Base-by-base conservation (phyloP, 1,140 invertebrate genomes). In the Acromyrmex charruanus region DNA sequence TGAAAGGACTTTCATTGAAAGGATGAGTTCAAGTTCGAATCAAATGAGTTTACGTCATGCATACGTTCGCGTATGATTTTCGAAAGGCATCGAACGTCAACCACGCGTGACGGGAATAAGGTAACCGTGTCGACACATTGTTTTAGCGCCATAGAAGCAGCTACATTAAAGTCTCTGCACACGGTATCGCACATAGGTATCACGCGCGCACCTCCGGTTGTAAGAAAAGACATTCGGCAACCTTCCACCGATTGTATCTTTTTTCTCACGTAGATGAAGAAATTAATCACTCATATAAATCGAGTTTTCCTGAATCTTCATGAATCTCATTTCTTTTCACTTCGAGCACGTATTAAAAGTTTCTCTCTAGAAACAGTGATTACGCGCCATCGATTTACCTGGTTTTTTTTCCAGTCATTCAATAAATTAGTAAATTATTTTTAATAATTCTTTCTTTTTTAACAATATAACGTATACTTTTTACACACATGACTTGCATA, bases 91-190 rank as follows among this genome's bases (percentile, higher is more conserved):
- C 25, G 39, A 61, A 80, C 51, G 74, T 88, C 87, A 77, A n/a
- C 10, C 25, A 28, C 3, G 61, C 74, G 82, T 85, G 87, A 85
- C 63, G 49, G n/a, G 82, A 85, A 88, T 86, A 71, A 71, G 21
- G 16, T 35, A 39, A 31, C 65, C 77, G 55, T 35, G 39, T 84
- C 66, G 65, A 59, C 16, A 63, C 74, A 81, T 81, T 81, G 77
- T 86, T 84, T 74, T 72, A 72, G 5, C 58, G 31, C n/a, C 25
- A n/a, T 51, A 28, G 39, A 51, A 16, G 28, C 77, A 66, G 61
- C 16, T 44, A 44, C 65, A 21, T 86, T 51, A 61, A 86, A 63
- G 66, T 39, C 63, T 86, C 53, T 25, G 31, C 21, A 39, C 16
- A 18, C 16, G 28, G 21, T 51, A 51, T 61, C 49, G 49, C 12